Evolutionary conservation across 2,113 vertebrate species (phyloP), one percentile per base, ranked within the genome.

Genomic region (Poeciliopsis retropinna): DNA sequence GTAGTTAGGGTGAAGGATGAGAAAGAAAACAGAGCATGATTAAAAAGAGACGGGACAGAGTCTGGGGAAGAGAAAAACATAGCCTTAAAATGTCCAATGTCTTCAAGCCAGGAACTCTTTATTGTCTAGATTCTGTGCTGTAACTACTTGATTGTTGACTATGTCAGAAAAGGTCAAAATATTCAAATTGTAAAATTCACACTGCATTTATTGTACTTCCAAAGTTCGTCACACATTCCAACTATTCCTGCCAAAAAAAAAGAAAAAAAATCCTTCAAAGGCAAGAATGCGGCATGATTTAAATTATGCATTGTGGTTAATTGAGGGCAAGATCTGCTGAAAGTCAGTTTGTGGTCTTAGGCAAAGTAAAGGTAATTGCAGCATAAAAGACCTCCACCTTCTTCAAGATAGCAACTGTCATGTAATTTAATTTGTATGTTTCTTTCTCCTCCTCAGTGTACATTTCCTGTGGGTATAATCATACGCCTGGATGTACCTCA

Each of bases 281-380:
- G 66, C 44, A 62, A 68, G 60, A 88, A 71, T 76, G 64, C 60
- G 41, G 60, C 54, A n/a, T 1, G 14, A 63, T 83, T 76, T 79
- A 79, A 84, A 84, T 79, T 79, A 88, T 83, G 80, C 77, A 85
- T 51, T 60, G 67, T 66, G 82, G 73, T 78, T 84, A 88, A 88
- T 85, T 84, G 78, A 71, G 81, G 81, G 64, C 72, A 82, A 30
- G 62, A 66, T 73, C 77, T 68, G 72, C 41, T 79, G 11, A 47
- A 44, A 79, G 73, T 80, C 51, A 41, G 41, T 60, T 37, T 32
- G 73, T 78, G 80, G 73, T 83, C 62, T 72, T 39, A 67, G 76
- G 83, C 73, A 72, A 71, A 80, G 63, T 77, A 60, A 67, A 79
- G 77, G 75, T 84, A 71, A 68, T 54, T 47, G 54, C 70, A 73